Percentiles rank a stretch among this genome's conserved stretches.
phyloP scores from a whole-genome alignment of 2,888 invertebrate genomes.

The Ctena decussata region DNA sequence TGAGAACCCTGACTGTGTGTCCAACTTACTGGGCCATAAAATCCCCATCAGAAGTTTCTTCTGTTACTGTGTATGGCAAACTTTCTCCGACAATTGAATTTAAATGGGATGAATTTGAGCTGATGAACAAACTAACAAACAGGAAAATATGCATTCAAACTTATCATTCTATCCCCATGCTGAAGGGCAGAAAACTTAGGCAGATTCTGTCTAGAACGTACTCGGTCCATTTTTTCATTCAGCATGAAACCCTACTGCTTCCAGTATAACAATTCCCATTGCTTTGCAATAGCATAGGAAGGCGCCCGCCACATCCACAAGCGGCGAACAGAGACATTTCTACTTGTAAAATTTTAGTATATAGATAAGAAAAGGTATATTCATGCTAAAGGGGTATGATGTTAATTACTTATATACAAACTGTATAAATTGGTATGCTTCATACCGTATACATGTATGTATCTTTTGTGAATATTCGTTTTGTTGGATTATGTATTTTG shows the following conservation, averaged over 20 bases:
- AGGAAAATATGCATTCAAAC: neutral
- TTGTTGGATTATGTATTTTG: neutral
- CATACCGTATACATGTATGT: no score
- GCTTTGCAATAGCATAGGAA: neutral
- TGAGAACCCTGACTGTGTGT: neutral
- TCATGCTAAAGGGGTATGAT: no score
- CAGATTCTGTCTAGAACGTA: slow-evolving; percentile 9
- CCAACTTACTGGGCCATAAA: slow-evolving; percentile 17
- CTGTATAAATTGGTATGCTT: no score
- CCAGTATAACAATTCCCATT: neutral
- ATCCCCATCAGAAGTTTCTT: neutral
- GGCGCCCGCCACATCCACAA: no score
- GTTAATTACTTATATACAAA: no score
- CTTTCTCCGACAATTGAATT: neutral
- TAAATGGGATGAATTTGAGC: slow-evolving; percentile 18
- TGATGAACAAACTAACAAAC: slow-evolving; percentile 27
- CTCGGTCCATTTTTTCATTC: slow-evolving; percentile 27
- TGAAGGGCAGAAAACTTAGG: neutral
- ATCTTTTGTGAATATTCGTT: no score
- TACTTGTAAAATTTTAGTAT: no score
- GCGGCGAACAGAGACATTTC: no score
- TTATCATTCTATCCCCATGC: neutral
- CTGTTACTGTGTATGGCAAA: neutral
- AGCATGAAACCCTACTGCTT: slow-evolving; percentile 13
- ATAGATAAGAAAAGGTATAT: no score